These are phyloP conservation scores for Erynnis tages DNA, from an alignment of 2,888 invertebrate genomes.

Conservation along the genomic window DNA sequence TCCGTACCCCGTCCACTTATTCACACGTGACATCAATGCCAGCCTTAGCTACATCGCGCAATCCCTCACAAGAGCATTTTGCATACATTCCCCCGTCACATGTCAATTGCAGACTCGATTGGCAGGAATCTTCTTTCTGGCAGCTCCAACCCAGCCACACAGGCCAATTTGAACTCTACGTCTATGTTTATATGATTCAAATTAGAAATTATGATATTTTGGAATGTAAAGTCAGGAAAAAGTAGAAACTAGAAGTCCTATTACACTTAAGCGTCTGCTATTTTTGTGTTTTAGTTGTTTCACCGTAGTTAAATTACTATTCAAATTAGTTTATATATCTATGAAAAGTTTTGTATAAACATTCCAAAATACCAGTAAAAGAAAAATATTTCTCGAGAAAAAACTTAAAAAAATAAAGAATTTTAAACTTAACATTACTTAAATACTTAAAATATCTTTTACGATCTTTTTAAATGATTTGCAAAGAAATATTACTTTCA, in stretches of 20 bases:
- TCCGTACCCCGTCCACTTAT: too few relatives aligned
- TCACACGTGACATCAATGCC: constrained; percentile 1
- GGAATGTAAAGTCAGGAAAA: background rate
- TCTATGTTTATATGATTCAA: background rate
- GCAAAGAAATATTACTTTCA: background rate
- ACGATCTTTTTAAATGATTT: background rate
- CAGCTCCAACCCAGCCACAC: background rate
- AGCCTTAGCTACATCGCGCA: constrained; percentile 9
- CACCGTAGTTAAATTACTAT: too few relatives aligned
- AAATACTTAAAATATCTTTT: background rate
- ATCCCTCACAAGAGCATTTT: constrained; percentile 18
- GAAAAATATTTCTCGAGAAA: background rate
- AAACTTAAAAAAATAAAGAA: background rate
- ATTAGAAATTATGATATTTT: background rate
- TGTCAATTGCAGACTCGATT: constrained; percentile 20
- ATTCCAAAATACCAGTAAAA: too few relatives aligned
- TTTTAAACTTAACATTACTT: background rate
- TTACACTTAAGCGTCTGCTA: too few relatives aligned
- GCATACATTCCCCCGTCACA: constrained; percentile 21
- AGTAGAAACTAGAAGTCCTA: too few relatives aligned
- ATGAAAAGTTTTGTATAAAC: too few relatives aligned
- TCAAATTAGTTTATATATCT: too few relatives aligned
- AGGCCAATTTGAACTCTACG: background rate
- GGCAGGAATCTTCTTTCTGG: constrained; percentile 14
- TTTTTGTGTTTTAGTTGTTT: too few relatives aligned